Evolutionary conservation across 1,140 invertebrate genomes (phyloP).

Genomic region (Trinorchestia longiramus): DNA sequence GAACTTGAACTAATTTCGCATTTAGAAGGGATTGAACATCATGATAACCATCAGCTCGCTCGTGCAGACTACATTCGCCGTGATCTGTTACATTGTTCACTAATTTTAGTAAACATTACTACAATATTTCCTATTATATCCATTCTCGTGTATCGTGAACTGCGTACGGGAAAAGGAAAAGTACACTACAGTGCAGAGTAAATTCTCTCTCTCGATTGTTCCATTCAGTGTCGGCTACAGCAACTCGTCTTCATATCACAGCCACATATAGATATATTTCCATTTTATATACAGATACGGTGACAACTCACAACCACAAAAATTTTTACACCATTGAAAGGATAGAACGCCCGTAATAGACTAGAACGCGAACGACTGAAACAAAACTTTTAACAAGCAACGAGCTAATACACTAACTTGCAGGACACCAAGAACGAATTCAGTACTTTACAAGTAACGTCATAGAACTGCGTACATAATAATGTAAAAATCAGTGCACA

Average conservation of each 20-base stretch:
- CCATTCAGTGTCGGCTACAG: constrained; percentile 3
- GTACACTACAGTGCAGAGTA: not conserved
- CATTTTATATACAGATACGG: constrained; percentile 29
- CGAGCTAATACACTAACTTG: not conserved
- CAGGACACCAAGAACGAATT: not conserved
- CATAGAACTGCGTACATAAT: not conserved
- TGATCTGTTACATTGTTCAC: too few relatives aligned
- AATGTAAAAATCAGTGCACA: not conserved
- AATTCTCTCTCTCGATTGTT: not conserved
- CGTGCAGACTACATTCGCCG: too few relatives aligned
- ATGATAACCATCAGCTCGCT: too few relatives aligned
- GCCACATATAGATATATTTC: constrained; percentile 24
- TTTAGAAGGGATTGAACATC: too few relatives aligned
- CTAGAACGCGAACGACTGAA: not conserved
- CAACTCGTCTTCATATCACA: constrained; percentile 18
- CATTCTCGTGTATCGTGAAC: too few relatives aligned
- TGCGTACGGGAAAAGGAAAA: not conserved
- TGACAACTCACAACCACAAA: not conserved
- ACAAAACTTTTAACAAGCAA: not conserved
- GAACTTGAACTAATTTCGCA: too few relatives aligned
- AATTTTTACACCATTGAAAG: not conserved
- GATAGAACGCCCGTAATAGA: not conserved
- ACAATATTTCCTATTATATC: too few relatives aligned
- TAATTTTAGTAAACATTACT: too few relatives aligned
- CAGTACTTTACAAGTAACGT: not conserved